A percentile compares a stretch with the other conserved stretches of the same genome.
Conservation (phyloP, 2,113 vertebrate genomes). For the Syngnathus scovelli region DNA sequence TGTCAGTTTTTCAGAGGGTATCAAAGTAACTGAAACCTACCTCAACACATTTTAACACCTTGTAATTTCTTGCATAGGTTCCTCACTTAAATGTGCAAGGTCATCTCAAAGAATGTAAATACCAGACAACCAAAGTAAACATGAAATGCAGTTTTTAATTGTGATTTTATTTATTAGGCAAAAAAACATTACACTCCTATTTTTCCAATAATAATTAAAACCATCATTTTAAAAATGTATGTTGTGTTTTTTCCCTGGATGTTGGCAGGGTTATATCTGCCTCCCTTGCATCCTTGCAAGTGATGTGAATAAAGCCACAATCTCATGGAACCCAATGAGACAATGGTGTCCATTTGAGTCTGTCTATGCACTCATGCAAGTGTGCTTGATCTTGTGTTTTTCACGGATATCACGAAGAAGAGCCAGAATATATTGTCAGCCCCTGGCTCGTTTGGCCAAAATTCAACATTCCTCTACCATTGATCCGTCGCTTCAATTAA, state of each 20-base stretch:
- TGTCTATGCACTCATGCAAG: conserved; percentile 25
- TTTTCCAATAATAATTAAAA: too few relatives aligned
- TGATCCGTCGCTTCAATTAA: conserved; percentile 63
- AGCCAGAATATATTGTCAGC: conserved; percentile 6
- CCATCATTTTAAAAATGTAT: too few relatives aligned
- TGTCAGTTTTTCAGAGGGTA: background rate
- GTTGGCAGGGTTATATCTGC: conserved; percentile 42
- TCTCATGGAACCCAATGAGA: conserved; percentile 41
- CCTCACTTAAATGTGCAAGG: too few relatives aligned
- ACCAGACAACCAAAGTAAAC: too few relatives aligned
- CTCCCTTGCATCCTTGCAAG: conserved; percentile 30
- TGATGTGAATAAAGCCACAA: conserved; percentile 18
- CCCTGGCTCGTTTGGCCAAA: conserved; percentile 35
- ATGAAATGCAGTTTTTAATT: too few relatives aligned
- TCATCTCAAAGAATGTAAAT: too few relatives aligned
- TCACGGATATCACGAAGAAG: conserved; percentile 14
- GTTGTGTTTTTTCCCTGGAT: background rate
- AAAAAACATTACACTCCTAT: too few relatives aligned
- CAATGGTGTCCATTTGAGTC: conserved; percentile 42
- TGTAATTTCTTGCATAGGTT: background rate
- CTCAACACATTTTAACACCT: too few relatives aligned
- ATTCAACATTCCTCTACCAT: conserved; percentile 49
- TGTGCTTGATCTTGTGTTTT: conserved; percentile 22
- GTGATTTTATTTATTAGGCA: too few relatives aligned
- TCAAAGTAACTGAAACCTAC: background rate